A percentile compares a stretch with the other conserved stretches of the same genome.
These are phyloP conservation scores for Eurytoma adleriae DNA, from an alignment of 2,888 invertebrate genomes.

Conservation along the genomic window DNA sequence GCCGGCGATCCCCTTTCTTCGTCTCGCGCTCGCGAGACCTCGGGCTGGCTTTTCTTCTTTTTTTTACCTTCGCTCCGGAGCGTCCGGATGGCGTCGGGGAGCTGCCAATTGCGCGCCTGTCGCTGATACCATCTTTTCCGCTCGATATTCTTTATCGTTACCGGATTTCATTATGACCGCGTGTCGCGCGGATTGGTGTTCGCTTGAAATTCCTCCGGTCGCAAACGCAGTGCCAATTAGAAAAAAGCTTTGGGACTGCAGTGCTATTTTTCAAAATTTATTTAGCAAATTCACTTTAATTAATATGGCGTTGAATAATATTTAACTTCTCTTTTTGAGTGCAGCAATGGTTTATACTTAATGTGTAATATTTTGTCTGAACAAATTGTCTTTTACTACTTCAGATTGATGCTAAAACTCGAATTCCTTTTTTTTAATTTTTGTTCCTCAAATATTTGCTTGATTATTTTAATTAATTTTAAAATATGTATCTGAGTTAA, in stretches of 20 bases:
- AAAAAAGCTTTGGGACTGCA: no score
- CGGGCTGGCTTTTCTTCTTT: constrained; percentile 54
- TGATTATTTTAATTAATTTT: no score
- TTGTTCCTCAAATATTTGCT: no score
- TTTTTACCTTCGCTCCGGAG: constrained; percentile 21
- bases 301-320: no score
- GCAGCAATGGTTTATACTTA: no score
- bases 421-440: no score
- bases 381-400: neutral
- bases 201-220: neutral
- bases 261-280: no score
- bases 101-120: constrained; percentile 29
- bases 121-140: constrained; percentile 30
- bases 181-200: neutral
- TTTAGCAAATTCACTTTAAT: no score
- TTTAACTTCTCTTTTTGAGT: no score
- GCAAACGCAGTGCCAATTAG: no score
- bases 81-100: neutral
- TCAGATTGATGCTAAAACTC: no score
- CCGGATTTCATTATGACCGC: constrained; percentile 10
- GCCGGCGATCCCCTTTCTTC: constrained; percentile 55
- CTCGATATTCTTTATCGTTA: constrained; percentile 27
- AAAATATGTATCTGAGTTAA: no score
- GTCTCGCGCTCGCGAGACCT: constrained; percentile 18
- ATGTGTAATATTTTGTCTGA: neutral